Base-by-base conservation (phyloP, 2,888 invertebrate genomes). In the Empis stercorea region DNA sequence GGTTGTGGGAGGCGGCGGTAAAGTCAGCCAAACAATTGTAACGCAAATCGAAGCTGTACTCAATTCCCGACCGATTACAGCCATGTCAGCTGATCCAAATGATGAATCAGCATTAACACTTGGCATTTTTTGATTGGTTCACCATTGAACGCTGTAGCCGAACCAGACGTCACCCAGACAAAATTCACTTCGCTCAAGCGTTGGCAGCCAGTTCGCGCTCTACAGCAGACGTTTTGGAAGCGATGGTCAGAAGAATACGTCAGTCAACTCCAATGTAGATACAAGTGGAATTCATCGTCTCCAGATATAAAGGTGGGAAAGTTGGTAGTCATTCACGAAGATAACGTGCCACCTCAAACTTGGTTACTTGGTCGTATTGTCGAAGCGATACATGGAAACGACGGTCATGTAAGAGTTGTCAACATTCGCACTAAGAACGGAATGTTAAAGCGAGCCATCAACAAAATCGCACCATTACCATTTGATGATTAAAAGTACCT, bases 291-390 rank as follows among this genome's bases (percentile, higher is more conserved):
- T 30, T 20, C 38, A 23, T 14, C 14, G 38, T 43, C 23, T 13
- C 43, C 37, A 4, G 45, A 47, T 16, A 30, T 43, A 11, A 30
- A 45, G 23, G 20, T 43, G 15, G 48, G 48, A 14, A 27, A 20
- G 13, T 20, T 45, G 23, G 44, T 48, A 10, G 27, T 48, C 20
- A 17, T 48, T 11, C 43, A 45, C 2, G 46, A 48, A 10, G 48
- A 51, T 16, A 48, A 51, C 16, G 14, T 51, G 15, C 46, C 51
- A 10, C 43, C 43, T 4, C 32, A 37, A 23, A 46, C 38, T 39
- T 50, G 49, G 48, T 17, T 45, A 30, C 38, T 51, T 10, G 48
- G 51, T 11, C 46, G 47, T 4, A 47, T 49, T 30, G 32, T 34
- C 15, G 37, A 48, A 11, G 43, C 32, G 2, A 15, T 47, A 11